A percentile compares a stretch with the other conserved stretches of the same genome.
phyloP scores from a whole-genome alignment of 2,113 vertebrate species.

The Heloderma charlesbogerti region DNA sequence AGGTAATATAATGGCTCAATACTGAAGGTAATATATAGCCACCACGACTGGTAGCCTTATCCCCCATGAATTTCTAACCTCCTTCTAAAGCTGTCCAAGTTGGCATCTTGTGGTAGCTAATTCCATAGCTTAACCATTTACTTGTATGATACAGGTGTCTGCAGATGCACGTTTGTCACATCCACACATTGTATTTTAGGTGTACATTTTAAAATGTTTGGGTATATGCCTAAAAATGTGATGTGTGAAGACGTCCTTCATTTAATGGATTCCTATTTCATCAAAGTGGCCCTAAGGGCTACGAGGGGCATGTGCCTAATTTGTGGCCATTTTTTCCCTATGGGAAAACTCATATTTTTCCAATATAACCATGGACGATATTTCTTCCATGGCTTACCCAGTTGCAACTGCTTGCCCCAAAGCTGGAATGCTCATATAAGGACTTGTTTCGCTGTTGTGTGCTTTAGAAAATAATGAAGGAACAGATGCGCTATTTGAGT shows the following conservation, averaged over 20 bases:
- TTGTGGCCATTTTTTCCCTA: background rate
- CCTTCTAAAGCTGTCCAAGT: too few species aligned
- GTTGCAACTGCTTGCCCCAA: background rate
- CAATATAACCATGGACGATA: background rate
- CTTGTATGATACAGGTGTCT: background rate
- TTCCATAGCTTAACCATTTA: background rate
- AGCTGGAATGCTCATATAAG: background rate
- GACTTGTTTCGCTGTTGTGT: background rate
- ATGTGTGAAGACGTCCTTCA: background rate
- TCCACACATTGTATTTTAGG: background rate
- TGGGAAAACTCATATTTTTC: background rate
- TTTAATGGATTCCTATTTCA: background rate
- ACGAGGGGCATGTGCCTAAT: background rate
- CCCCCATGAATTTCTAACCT: too few species aligned
- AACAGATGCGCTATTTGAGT: background rate
- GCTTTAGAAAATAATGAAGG: background rate
- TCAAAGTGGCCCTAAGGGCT: background rate
- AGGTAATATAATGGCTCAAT: too few species aligned
- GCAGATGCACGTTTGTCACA: background rate
- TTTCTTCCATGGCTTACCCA: background rate
- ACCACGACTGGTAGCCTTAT: too few species aligned
- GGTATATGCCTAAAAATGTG: background rate
- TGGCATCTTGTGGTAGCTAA: too few species aligned
- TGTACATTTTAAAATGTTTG: background rate
- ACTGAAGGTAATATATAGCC: too few species aligned